These are phyloP conservation scores for Alca torda DNA, from an alignment of 2,797 vertebrate species.

Conservation along the genomic window DNA sequence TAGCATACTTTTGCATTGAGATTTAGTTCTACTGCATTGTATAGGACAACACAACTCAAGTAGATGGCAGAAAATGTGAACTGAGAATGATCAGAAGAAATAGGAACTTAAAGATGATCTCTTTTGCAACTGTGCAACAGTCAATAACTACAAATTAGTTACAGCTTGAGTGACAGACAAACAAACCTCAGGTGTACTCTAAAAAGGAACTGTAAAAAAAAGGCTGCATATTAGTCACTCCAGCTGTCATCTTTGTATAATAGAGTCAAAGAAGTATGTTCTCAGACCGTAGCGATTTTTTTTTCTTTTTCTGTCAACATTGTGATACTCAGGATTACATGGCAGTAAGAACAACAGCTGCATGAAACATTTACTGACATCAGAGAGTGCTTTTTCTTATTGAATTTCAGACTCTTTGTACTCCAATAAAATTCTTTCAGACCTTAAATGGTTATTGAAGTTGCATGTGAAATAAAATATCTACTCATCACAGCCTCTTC, in stretches of 20 bases:
- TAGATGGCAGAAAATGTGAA: not conserved
- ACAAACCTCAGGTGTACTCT: not conserved
- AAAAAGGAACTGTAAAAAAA: not conserved
- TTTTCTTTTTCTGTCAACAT: not conserved
- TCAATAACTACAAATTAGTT: not conserved
- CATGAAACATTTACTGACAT: not conserved
- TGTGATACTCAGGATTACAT: not conserved
- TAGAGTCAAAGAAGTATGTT: not conserved
- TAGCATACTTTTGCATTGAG: not conserved
- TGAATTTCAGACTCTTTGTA: not conserved
- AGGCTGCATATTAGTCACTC: not conserved
- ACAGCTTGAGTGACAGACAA: not conserved
- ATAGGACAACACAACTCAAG: not conserved
- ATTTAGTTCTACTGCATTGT: not conserved
- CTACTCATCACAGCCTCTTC: rapidly evolving
- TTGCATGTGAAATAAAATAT: not conserved
- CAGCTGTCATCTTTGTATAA: not conserved
- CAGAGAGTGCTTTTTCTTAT: not conserved
- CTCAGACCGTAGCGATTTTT: rapidly evolving
- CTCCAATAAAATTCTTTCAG: not conserved
- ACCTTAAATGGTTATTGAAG: not conserved
- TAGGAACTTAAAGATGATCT: not conserved
- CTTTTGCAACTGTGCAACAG: not conserved
- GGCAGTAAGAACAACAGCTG: not conserved
- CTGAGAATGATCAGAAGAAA: not conserved